A percentile compares a stretch with the other conserved stretches of the same genome.
Conservation (phyloP, 2,113 vertebrate species). For the Sinocyclocheilus rhinocerous region DNA sequence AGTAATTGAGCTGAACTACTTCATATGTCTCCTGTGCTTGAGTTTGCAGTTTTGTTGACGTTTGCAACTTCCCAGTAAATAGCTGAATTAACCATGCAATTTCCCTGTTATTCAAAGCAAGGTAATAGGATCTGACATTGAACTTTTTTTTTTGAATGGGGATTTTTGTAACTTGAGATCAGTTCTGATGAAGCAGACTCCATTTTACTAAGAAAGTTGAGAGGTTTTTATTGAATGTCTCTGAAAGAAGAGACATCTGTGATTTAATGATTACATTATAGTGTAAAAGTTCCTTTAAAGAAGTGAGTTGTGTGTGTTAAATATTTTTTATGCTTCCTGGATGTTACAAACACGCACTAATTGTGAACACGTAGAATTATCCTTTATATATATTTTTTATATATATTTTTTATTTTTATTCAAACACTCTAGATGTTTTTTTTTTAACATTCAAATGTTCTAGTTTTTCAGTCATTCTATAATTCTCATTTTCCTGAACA, state of each 20-base stretch:
- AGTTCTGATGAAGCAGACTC: not conserved
- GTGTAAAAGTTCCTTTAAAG: not conserved
- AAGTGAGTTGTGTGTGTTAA: not conserved
- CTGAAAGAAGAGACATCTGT: not conserved
- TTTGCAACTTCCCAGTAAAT: not conserved
- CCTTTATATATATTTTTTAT: too few species aligned
- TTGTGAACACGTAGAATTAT: not conserved
- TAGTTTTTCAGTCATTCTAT: too few species aligned
- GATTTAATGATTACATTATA: not conserved
- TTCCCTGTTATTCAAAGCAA: slow-evolving; percentile 25
- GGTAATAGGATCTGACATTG: not conserved
- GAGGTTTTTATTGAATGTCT: not conserved
- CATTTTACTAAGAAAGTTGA: not conserved
- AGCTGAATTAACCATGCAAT: not conserved
- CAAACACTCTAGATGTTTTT: too few species aligned
- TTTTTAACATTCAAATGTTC: too few species aligned
- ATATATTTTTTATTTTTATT: too few species aligned
- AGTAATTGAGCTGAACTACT: not conserved
- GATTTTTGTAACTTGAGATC: not conserved
- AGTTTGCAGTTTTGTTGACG: not conserved
- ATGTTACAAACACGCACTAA: not conserved
- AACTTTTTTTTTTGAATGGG: not conserved
- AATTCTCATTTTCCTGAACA: too few species aligned
- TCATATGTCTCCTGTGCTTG: not conserved
- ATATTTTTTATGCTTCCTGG: not conserved